Conservation (phyloP, 2,888 invertebrate species). For the Oscheius sp. region DNA sequence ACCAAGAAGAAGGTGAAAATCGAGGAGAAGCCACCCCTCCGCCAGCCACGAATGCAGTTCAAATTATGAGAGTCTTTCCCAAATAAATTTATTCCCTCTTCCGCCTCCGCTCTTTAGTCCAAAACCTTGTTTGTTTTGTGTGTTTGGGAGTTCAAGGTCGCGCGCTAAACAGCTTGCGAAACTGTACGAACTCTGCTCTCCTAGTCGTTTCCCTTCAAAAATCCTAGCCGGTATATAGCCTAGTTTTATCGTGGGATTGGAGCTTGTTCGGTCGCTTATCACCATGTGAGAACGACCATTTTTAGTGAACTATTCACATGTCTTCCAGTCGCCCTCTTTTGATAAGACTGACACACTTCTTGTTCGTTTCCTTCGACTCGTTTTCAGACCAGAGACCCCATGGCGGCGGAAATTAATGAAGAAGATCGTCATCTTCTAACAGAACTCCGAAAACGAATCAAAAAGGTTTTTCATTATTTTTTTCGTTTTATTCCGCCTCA, state of each 20-base stretch:
- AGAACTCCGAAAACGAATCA: constrained; percentile 32
- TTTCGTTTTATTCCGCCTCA: not conserved
- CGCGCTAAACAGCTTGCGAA: not conserved
- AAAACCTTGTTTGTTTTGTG: not conserved
- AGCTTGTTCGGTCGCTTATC: not conserved
- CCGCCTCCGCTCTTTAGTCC: not conserved
- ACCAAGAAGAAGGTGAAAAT: constrained; percentile 10
- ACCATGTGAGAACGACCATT: constrained; percentile 3
- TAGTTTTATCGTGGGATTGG: not conserved
- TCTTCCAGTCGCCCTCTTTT: not conserved
- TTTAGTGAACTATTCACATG: no score
- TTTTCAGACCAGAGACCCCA: no score
- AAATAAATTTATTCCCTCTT: not conserved
- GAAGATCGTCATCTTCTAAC: constrained; percentile 36
- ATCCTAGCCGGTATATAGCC: not conserved
- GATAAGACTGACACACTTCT: not conserved
- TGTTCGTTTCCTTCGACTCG: not conserved
- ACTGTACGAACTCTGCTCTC: not conserved
- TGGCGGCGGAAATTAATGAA: constrained; percentile 33
- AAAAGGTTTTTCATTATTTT: not conserved
- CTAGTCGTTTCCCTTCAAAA: not conserved
- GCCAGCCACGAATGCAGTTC: constrained; percentile 27
- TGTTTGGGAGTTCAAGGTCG: not conserved
- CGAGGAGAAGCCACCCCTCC: constrained; percentile 17
- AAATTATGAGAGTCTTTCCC: constrained; percentile 16